These are phyloP conservation scores for Pogonophryne albipinna DNA, from an alignment of 2,797 vertebrate genomes.

Conservation along the genomic window DNA sequence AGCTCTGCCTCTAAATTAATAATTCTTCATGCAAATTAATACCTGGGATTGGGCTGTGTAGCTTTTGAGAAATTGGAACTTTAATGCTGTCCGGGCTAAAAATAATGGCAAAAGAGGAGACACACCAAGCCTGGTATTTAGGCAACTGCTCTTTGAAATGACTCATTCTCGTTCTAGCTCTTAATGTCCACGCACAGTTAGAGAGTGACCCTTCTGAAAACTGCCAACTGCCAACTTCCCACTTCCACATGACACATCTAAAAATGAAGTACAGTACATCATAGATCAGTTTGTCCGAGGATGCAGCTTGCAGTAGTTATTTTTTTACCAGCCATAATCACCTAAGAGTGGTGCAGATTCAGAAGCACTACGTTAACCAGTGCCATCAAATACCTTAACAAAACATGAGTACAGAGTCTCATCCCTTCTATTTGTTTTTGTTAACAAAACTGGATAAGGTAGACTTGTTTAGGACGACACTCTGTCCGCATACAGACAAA, in stretches of 20 bases:
- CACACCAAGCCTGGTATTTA: conserved; percentile 37
- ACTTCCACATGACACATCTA: conserved; percentile 51
- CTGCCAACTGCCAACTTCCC: conserved; percentile 43
- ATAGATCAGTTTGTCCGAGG: conserved; percentile 53
- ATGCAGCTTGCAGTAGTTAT: conserved; percentile 41
- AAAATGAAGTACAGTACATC: conserved; percentile 47
- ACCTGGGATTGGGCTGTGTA: conserved; percentile 44
- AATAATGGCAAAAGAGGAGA: conserved; percentile 36
- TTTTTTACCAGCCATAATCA: conserved; percentile 48
- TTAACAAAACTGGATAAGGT: conserved; percentile 41
- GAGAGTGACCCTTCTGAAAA: conserved; percentile 47
- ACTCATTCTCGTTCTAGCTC: conserved; percentile 42
- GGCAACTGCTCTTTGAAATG: conserved; percentile 42
- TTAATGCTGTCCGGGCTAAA: conserved; percentile 32
- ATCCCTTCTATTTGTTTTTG: conserved; percentile 29
- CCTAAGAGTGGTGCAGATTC: conserved; percentile 29
- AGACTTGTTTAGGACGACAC: conserved; percentile 28
- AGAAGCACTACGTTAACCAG: conserved; percentile 35
- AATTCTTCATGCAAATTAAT: conserved; percentile 36
- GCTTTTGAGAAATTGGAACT: conserved; percentile 9
- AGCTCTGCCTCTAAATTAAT: conserved; percentile 38
- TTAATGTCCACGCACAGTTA: conserved; percentile 41
- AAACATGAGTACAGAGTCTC: conserved; percentile 41
- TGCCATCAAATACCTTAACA: conserved; percentile 34
- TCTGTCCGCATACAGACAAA: conserved; percentile 46